phyloP scores from a whole-genome alignment of 2,888 invertebrate genomes.

The Dryococelus australis region DNA sequence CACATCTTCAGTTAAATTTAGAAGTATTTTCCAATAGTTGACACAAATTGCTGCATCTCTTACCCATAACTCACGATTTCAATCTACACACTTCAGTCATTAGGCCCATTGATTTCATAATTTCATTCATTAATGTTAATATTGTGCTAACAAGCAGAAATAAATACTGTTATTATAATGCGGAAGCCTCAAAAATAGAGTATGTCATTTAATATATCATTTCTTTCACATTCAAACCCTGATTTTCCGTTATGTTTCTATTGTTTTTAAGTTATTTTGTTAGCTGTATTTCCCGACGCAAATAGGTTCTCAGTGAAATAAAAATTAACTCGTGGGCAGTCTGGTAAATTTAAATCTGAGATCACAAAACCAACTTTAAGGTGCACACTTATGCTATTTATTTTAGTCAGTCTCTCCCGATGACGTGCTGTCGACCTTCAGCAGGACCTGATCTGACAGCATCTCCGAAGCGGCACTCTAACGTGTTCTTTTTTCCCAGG shows the following conservation, averaged over 20 bases:
- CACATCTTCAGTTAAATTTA: background rate
- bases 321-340: background rate
- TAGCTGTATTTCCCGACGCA: background rate
- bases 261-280: background rate
- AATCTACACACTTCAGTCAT: background rate
- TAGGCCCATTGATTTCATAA: background rate
- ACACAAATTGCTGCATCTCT: background rate
- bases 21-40: background rate
- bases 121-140: background rate
- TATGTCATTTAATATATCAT: background rate
- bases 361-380: background rate
- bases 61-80: background rate
- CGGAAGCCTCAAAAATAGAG: constrained; percentile 9
- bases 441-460: too few species aligned
- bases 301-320: background rate
- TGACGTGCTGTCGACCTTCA: too few species aligned
- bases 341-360: background rate
- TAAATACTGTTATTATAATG: background rate
- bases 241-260: background rate
- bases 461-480: too few species aligned
- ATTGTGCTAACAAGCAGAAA: background rate
- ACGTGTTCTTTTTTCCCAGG: too few species aligned
- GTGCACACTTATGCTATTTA: background rate
- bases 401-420: background rate
- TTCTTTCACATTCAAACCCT: constrained; percentile 1